phyloP scores from a whole-genome alignment of 2,113 vertebrate species.

The Mustela lutreola region DNA sequence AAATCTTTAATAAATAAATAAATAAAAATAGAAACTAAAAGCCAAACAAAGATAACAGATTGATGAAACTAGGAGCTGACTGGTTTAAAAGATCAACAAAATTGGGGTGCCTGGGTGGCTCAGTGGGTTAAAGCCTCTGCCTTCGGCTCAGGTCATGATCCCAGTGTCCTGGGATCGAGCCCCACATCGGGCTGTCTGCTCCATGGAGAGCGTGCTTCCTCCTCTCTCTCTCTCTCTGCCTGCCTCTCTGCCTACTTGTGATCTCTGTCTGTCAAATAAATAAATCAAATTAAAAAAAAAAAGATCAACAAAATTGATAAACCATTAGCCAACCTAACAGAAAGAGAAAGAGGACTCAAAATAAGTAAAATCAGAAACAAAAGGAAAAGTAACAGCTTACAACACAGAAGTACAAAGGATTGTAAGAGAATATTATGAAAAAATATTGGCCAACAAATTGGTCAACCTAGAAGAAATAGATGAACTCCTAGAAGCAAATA shows the following conservation, averaged over 20 bases:
- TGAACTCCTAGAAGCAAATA: not conserved
- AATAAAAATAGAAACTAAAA: not conserved
- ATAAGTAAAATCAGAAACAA: not conserved
- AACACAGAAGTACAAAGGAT: not conserved
- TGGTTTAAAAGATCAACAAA: not conserved
- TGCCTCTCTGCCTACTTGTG: no score
- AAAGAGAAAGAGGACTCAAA: not conserved
- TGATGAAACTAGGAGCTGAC: not conserved
- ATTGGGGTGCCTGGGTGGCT: not conserved
- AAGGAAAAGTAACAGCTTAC: not conserved
- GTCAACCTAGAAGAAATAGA: not conserved
- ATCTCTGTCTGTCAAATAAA: no score
- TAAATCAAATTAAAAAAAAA: not conserved
- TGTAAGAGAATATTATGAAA: not conserved
- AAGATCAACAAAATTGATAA: not conserved
- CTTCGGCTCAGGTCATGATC: no score
- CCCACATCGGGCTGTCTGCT: no score
- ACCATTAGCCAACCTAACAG: not conserved
- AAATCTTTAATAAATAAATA: no score
- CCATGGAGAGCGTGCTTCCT: no score
- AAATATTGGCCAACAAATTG: not conserved
- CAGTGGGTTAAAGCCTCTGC: no score
- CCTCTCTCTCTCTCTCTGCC: no score
- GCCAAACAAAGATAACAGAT: not conserved
- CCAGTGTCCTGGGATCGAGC: no score